Percentiles rank a stretch among this genome's conserved stretches.
Evolutionary conservation across 2,113 vertebrate genomes (phyloP).

Genomic region (Saguinus imperator): DNA sequence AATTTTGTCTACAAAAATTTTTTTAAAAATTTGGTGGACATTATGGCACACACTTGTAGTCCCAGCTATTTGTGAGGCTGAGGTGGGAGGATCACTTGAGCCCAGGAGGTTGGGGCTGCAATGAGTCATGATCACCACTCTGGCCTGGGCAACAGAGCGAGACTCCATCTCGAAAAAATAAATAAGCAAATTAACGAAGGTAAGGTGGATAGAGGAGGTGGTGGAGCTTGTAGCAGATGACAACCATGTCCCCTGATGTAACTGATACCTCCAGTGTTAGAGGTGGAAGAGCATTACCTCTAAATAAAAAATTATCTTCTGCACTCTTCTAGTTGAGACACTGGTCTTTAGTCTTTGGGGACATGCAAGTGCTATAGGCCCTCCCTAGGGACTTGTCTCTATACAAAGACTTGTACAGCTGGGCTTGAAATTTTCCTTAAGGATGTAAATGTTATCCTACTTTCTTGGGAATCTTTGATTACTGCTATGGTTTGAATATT

Average conservation of each 20-base stretch:
- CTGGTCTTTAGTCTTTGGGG: not conserved
- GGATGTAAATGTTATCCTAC: not conserved
- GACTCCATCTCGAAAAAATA: not conserved
- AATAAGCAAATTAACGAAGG: not conserved
- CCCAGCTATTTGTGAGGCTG: not conserved
- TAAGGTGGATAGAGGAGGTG: not conserved
- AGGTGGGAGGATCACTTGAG: not conserved
- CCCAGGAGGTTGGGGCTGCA: not conserved
- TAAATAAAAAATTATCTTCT: not conserved
- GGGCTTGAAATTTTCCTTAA: not conserved
- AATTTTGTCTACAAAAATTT: not conserved
- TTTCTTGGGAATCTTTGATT: not conserved
- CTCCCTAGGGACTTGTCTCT: not conserved
- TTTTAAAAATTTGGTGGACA: accelerated
- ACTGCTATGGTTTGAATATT: not conserved
- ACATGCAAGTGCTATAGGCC: not conserved
- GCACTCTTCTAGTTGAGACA: not conserved
- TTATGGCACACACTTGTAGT: not conserved
- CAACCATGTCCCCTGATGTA: not conserved
- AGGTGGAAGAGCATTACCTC: not conserved
- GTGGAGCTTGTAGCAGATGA: not conserved
- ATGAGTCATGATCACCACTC: not conserved
- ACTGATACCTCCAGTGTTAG: not conserved
- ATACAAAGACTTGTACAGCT: not conserved
- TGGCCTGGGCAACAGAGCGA: not conserved